Evolutionary conservation across 1,140 invertebrate species (phyloP), one percentile per base, ranked within the genome.

Genomic region (Spodoptera frugiperda): DNA sequence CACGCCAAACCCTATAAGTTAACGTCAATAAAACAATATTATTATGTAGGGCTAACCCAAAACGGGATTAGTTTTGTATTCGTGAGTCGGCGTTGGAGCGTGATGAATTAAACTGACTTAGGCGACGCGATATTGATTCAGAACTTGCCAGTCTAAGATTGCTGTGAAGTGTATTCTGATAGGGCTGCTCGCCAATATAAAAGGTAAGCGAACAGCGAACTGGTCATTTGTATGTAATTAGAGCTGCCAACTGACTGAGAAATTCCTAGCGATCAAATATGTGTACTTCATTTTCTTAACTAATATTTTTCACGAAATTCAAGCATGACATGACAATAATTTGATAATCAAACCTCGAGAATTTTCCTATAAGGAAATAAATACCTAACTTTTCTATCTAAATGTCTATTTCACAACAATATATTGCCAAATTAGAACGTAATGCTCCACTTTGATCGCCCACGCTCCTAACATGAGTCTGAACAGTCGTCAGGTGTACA

Each of bases 51-150:
- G 30, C 33, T 71, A 57, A 71, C 68, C 68, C 68, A 51, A 71
- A 71, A 71, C 51, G 33, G 68, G 51, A 71, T 71, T 71, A 57
- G 68, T 71, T 71, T 71, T 71, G 68, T 71, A 71, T 71, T 71
- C 68, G 15, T 21, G 68, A 71, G 15, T 46, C 15, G 53, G 25
- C n/a, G 17, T 39, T 15, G 53, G 17, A 15, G 61, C 61, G 61
- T 65, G 61, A 54, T 71, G 68, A 71, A 71, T 71, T 71, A 55
- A 71, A 39, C 53, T 21, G 68, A 39, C 49, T 70, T 70, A 54
- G 19, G 19, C 55, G 48, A 75, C 17, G 48, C 33, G 72, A 39
- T 75, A 75, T 75, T 75, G 72, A 75, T 75, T 75, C 17, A 21
- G 46, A 51, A 53, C 57, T 59, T 61, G 59, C 54, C 10, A 39